A percentile compares a stretch with the other conserved stretches of the same genome.
Conservation (phyloP, 2,113 vertebrate species). For the Zosterops borbonicus region DNA sequence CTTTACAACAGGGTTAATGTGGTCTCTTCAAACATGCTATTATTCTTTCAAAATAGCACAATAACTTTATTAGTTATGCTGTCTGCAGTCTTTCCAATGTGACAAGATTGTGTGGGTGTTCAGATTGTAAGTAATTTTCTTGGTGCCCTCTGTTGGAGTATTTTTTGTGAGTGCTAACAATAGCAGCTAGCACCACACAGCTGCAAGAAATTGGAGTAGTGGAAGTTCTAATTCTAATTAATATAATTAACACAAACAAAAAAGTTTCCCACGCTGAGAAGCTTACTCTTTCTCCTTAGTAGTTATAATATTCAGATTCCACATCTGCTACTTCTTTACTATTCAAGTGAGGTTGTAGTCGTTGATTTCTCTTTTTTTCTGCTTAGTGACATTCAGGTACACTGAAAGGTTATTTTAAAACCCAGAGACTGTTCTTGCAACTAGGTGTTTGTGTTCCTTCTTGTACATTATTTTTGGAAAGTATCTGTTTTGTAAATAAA, state of each 20-base stretch:
- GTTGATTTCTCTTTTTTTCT: not conserved
- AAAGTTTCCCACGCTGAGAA: slow-evolving; percentile 18
- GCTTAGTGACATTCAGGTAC: slow-evolving; percentile 5
- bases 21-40: slow-evolving; percentile 80
- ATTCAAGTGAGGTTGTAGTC: not conserved
- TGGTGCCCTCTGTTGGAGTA: slow-evolving; percentile 73
- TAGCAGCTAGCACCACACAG: slow-evolving; percentile 53
- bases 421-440: not conserved
- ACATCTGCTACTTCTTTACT: slow-evolving; percentile 46
- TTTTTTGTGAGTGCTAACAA: slow-evolving; percentile 42
- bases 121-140: slow-evolving; percentile 65
- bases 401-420: not conserved
- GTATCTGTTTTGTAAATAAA: not conserved
- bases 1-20: slow-evolving; percentile 83
- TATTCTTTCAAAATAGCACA: slow-evolving; percentile 79
- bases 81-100: slow-evolving; percentile 70
- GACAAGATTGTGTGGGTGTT: slow-evolving; percentile 71
- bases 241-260: slow-evolving; percentile 74
- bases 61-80: slow-evolving; percentile 83
- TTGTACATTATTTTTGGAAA: not conserved
- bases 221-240: slow-evolving; percentile 77
- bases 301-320: slow-evolving; percentile 63
- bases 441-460: not conserved
- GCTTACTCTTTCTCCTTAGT: slow-evolving; percentile 54
- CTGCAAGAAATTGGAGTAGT: slow-evolving; percentile 67